These are phyloP conservation scores for Motacilla alba DNA, from an alignment of 2,113 vertebrate species.

Conservation along the genomic window DNA sequence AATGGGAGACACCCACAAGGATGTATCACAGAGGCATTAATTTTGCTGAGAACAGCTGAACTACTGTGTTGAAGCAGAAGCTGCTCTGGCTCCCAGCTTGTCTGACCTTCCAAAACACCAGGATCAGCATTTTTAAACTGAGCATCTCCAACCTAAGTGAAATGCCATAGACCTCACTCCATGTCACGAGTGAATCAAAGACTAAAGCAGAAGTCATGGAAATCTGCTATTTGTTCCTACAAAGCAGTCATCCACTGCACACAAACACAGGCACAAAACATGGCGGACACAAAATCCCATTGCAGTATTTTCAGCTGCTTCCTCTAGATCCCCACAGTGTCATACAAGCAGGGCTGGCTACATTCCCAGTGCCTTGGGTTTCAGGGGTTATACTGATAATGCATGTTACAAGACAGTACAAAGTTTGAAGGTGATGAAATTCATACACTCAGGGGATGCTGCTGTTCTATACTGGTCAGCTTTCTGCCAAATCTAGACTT, in stretches of 20 bases:
- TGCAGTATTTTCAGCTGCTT: not conserved
- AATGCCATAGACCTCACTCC: not conserved
- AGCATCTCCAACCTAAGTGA: not conserved
- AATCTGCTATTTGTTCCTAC: not conserved
- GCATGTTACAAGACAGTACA: not conserved
- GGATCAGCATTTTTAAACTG: not conserved
- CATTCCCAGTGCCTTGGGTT: not conserved
- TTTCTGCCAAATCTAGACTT: not conserved
- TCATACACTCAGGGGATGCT: not conserved
- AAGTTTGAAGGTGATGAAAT: not conserved
- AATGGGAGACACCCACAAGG: not conserved
- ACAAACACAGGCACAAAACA: not conserved
- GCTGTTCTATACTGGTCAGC: not conserved
- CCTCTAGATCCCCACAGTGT: not conserved
- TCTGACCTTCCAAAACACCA: not conserved
- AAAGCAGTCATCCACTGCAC: not conserved
- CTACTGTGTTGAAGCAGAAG: not conserved
- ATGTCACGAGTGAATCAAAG: not conserved
- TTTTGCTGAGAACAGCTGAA: not conserved
- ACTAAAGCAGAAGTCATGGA: not conserved
- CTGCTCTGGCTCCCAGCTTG: not conserved
- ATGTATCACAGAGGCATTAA: not conserved
- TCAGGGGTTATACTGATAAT: not conserved
- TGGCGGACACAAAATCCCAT: accelerated
- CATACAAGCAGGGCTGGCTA: not conserved